These are phyloP conservation scores for Notarius quadriscutis DNA, from an alignment of 2,113 vertebrate species.

Conservation along the genomic window DNA sequence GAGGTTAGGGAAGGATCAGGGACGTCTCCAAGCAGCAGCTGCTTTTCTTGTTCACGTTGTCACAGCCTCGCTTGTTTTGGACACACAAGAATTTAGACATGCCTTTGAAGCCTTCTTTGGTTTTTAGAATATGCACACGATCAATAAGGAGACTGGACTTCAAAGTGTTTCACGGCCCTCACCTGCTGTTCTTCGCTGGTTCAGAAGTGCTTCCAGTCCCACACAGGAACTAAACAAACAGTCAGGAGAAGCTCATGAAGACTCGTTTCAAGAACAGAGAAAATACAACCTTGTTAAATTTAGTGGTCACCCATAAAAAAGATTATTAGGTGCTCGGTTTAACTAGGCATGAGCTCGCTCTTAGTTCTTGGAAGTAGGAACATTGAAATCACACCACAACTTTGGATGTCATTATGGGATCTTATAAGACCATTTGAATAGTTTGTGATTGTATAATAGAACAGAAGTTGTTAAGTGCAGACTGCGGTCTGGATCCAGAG, in stretches of 20 bases:
- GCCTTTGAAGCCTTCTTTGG: conserved; percentile 79
- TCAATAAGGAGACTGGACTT: conserved; percentile 78
- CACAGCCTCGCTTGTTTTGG: conserved; percentile 69
- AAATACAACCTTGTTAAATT: conserved; percentile 40
- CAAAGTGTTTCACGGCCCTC: conserved; percentile 77
- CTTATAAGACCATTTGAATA: neutral
- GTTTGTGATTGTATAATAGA: neutral
- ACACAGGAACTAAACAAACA: conserved; percentile 69
- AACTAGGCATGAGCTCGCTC: neutral
- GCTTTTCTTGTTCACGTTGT: conserved; percentile 77
- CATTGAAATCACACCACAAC: neutral
- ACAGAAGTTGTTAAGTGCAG: neutral
- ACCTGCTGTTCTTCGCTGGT: conserved; percentile 84
- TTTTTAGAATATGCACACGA: conserved; percentile 79
- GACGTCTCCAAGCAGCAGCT: conserved; percentile 69
- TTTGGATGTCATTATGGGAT: neutral
- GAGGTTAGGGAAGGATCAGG: conserved; percentile 58
- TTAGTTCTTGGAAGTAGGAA: neutral
- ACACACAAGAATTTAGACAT: conserved; percentile 73
- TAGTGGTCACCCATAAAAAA: conserved; percentile 36
- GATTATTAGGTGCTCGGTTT: conserved; percentile 49
- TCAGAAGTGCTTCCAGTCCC: conserved; percentile 80
- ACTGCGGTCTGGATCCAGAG: neutral
- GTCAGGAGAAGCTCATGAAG: conserved; percentile 52
- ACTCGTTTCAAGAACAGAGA: conserved; percentile 53